Evolutionary conservation across 2,888 invertebrate genomes (phyloP), one percentile per base, ranked within the genome.

Genomic region (Eupithecia tripunctaria): DNA sequence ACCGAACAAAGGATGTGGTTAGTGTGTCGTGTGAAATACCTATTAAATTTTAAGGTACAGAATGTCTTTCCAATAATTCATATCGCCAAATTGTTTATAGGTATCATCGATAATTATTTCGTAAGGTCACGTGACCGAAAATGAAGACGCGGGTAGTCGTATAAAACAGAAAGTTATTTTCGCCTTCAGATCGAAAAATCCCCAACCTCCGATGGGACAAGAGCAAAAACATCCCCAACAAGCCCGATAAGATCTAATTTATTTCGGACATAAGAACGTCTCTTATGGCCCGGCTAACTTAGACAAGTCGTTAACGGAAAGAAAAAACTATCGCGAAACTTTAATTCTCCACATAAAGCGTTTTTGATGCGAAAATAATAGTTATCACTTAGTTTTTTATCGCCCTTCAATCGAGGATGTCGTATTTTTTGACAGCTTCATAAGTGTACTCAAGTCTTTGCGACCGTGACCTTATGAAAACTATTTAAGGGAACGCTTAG

Each of bases 321-420:
- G 78, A 79, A 81, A 85, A 84, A 85, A 80, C 81, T 82, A 76
- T 75, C 73, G 74, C 76, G 76, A 79, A 84, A 84, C 82, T 86
- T 85, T 84, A 84, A 85, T 85, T 85, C 84, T 79, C 80, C 81
- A 81, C 82, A 82, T 81, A 84, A 83, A 85, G 81, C 80, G 82
- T 82, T 74, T 78, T 74, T 81, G 80, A 82, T 82, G 83, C 79
- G 81, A 82, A 82, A 82, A 83, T 81, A 84, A 83, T 85, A 83
- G 82, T 84, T 84, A 82, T 84, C 80, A 83, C 80, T 85, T 82
- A 74, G 73, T 80, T 81, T 82, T 83, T 85, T 83, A 82, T 84
- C 79, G 75, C 69, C 78, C 78, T 21, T 56, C 76, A 79, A 81
- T 80, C 76, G 78, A 75, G 74, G 79, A 80, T 72, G 77, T 72